A percentile compares a stretch with the other conserved stretches of the same genome.
These are phyloP conservation scores for Marmota monax DNA, from an alignment of 2,113 vertebrate genomes.

Conservation along the genomic window DNA sequence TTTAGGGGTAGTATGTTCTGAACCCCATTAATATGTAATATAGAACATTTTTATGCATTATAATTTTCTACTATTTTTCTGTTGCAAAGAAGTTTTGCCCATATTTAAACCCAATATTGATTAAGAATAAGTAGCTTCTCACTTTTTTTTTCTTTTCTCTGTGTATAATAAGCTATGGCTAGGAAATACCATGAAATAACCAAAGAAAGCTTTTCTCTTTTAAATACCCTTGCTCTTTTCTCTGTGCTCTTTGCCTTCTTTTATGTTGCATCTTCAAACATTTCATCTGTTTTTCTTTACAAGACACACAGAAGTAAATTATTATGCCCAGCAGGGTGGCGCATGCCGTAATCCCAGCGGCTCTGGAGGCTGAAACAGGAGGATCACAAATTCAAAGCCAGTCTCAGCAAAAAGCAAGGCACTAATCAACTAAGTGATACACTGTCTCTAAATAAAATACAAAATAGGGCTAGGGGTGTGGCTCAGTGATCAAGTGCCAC, in stretches of 20 bases:
- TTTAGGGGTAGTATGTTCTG: not conserved
- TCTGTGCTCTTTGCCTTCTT: slow-evolving; percentile 26
- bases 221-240: not conserved
- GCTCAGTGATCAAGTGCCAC: too few species aligned
- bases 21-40: not conserved
- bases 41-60: not conserved
- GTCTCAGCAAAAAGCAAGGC: too few species aligned
- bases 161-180: not conserved
- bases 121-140: slow-evolving; percentile 32
- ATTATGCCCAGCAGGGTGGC: not conserved
- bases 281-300: slow-evolving; percentile 41
- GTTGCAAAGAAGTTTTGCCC: not conserved
- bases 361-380: too few species aligned
- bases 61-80: slow-evolving; percentile 22
- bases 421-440: too few species aligned
- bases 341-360: too few species aligned
- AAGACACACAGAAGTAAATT: slow-evolving; percentile 57
- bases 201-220: not conserved
- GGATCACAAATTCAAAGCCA: too few species aligned
- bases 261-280: slow-evolving; percentile 21
- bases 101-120: not conserved
- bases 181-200: slow-evolving; percentile 30
- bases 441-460: too few species aligned
- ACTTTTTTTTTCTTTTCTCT: not conserved
- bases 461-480: too few species aligned